These are phyloP conservation scores for Centruroides vittatus DNA, from an alignment of 1,140 invertebrate genomes.

Conservation along the genomic window DNA sequence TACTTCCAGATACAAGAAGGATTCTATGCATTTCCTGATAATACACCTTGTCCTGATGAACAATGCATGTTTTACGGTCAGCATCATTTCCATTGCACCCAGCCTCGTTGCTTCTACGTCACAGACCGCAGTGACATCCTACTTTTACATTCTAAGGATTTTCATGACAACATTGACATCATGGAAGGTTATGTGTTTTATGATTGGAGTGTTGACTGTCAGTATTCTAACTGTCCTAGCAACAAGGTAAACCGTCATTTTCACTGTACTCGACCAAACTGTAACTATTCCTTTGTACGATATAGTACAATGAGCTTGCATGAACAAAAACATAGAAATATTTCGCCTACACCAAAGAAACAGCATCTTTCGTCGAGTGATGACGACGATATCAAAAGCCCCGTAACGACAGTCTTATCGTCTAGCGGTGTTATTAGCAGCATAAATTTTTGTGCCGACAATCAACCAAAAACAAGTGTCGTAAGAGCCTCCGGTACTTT, in stretches of 20 bases:
- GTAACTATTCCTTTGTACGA: constrained; percentile 79
- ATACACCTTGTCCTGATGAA: constrained; percentile 43
- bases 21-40: constrained; percentile 43
- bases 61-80: constrained; percentile 42
- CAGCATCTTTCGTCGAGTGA: constrained; percentile 1
- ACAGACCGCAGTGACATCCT: constrained; percentile 50
- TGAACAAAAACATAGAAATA: constrained; percentile 38
- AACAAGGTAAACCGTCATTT: constrained; percentile 67
- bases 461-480: constrained; percentile 32
- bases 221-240: constrained; percentile 48
- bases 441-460: too few relatives aligned
- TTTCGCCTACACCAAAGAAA: constrained; percentile 10
- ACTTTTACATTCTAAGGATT: constrained; percentile 57
- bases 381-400: constrained; percentile 8
- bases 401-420: too few relatives aligned
- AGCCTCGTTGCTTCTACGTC: constrained; percentile 52
- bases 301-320: constrained; percentile 58
- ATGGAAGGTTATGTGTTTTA: constrained; percentile 67
- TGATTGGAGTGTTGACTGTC: constrained; percentile 60
- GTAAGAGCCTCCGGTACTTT: constrained; percentile 86
- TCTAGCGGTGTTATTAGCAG: too few relatives aligned
- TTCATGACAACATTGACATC: constrained; percentile 67
- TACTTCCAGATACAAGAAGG: constrained; percentile 29
- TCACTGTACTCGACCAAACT: constrained; percentile 84
- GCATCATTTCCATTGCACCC: constrained; percentile 60